Evolutionary conservation across 2,888 invertebrate genomes (phyloP), one percentile per base, ranked within the genome.

Genomic region (Sturmia bella): DNA sequence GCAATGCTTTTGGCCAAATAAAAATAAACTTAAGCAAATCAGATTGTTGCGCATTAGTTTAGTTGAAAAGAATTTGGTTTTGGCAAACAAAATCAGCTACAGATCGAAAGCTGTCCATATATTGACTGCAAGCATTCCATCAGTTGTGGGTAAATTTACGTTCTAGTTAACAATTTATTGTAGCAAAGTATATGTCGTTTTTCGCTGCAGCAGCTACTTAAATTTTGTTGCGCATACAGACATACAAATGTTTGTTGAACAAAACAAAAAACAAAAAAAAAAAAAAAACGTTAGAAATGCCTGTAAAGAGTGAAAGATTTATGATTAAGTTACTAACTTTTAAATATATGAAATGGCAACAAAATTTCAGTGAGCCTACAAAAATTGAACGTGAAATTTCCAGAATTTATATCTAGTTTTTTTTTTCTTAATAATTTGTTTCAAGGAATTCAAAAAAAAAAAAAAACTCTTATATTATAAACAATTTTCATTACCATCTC

Each of bases 71-170:
- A 9, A 61, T 69, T 66, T 61, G 54, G 54, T 48, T 73, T 63
- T 74, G 64, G 77, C 41, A 72, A 78, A 66, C 75, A 54, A 52
- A 76, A 72, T 75, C 63, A 73, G 73, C 77, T 54, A 68, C 75
- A 77, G 83, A 83, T 84, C 81, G 80, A 83, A 74, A 79, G 83
- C 83, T 84, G 84, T 83, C 80, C 82, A 81, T 80, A 83, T 72
- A 74, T 83, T 80, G 82, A 77, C 75, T 84, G 64, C 73, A 57
- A 54, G 77, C 82, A 85, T 84, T 84, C 84, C 84, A 84, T 84
- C 84, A 84, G 81, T 74, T 83, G 80, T 75, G 78, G 77, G 77
- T 63, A 81, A 81, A 81, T 81, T 81, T 81, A 77, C 72, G 77
- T 81, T 77, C 73, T 81, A 73, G 63, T 73, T 77, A 76, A 73